A percentile compares a stretch with the other conserved stretches of the same genome.
Conservation (phyloP, 2,113 vertebrate genomes). For the Stegostoma tigrinum region DNA sequence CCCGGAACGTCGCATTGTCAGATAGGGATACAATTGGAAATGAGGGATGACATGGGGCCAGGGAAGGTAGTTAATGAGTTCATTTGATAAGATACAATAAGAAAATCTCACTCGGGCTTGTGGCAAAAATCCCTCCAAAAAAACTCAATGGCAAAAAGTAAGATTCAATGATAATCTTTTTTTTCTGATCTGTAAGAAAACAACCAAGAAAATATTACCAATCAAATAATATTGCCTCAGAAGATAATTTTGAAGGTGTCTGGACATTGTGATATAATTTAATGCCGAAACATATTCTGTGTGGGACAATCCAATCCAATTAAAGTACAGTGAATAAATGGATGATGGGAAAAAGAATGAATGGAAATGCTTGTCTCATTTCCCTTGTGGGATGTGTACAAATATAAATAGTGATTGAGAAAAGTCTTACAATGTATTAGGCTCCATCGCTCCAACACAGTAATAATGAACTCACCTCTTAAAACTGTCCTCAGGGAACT, state of each 20-base stretch:
- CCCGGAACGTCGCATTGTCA: too few species aligned
- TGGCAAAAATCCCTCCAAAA: too few species aligned
- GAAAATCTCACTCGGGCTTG: too few species aligned
- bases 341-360: neutral
- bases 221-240: neutral
- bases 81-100: too few species aligned
- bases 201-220: neutral
- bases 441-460: neutral
- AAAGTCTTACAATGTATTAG: neutral
- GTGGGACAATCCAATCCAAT: neutral
- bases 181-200: neutral
- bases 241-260: neutral
- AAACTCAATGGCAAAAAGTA: too few species aligned
- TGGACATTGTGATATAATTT: neutral
- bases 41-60: too few species aligned
- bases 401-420: neutral
- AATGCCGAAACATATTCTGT: neutral
- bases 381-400: neutral
- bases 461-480: neutral
- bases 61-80: too few species aligned
- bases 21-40: too few species aligned
- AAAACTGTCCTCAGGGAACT: neutral
- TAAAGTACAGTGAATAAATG: neutral
- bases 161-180: too few species aligned
- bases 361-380: neutral